These are phyloP conservation scores for Agelaius phoeniceus DNA, from an alignment of 2,113 vertebrate species.

Conservation along the genomic window DNA sequence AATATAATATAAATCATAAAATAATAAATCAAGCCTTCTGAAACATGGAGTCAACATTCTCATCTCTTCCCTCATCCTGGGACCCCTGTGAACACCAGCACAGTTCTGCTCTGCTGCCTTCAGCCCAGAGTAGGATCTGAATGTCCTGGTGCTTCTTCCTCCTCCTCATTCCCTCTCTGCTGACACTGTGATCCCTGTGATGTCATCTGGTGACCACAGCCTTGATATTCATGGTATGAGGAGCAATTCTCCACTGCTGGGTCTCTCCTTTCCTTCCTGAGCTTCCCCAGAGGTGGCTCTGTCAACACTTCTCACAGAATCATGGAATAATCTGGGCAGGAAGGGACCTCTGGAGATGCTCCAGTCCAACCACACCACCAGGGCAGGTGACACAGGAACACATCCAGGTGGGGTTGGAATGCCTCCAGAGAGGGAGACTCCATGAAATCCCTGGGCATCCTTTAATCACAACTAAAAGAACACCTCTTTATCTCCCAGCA, in stretches of 20 bases:
- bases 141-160: neutral
- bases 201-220: neutral
- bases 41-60: no score
- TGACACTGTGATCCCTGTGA: accelerated
- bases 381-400: neutral
- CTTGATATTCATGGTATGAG: neutral
- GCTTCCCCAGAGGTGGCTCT: neutral
- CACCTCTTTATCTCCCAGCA: slow-evolving; percentile 19
- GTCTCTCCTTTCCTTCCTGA: neutral
- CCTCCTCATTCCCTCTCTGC: neutral
- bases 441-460: neutral
- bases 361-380: neutral
- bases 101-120: neutral
- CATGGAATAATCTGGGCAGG: accelerated
- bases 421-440: neutral
- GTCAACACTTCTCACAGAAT: neutral
- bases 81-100: no score
- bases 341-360: neutral
- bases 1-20: no score
- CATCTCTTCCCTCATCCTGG: no score
- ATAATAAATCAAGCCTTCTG: no score
- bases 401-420: neutral
- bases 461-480: neutral
- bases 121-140: neutral
- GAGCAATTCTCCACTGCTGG: neutral